Percentiles rank a stretch among this genome's conserved stretches.
Conservation (phyloP, 2,797 vertebrate species). For the Melanotaenia maccullochi region DNA sequence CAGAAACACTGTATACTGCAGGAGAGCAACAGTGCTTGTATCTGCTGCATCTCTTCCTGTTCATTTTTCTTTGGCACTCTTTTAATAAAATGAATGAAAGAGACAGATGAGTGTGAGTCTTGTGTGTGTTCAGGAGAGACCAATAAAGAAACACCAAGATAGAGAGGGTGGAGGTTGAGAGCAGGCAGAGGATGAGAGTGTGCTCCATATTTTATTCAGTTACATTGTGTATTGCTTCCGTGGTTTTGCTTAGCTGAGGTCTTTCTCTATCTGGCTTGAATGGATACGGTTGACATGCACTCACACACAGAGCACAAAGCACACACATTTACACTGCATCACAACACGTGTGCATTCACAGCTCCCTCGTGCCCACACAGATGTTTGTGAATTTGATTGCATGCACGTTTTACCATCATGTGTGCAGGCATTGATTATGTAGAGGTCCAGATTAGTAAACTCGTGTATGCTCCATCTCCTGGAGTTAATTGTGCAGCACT, state of each 20-base stretch:
- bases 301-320: background rate
- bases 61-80: constrained; percentile 20
- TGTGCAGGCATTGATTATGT: constrained; percentile 25
- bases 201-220: constrained; percentile 65
- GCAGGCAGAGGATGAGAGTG: constrained; percentile 38
- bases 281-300: constrained; percentile 35
- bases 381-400: constrained; percentile 12
- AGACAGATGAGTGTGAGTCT: constrained; percentile 33
- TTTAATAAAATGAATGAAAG: constrained; percentile 34
- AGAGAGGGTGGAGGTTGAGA: constrained; percentile 29
- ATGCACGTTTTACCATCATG: constrained; percentile 2
- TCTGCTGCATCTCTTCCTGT: constrained; percentile 19
- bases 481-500: constrained; percentile 37
- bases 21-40: constrained; percentile 4
- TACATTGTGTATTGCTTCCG: constrained; percentile 36
- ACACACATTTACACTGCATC: constrained; percentile 15
- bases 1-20: background rate
- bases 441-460: constrained; percentile 15
- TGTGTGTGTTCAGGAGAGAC: constrained; percentile 9
- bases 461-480: constrained; percentile 4
- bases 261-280: constrained; percentile 42
- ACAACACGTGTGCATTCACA: constrained; percentile 3
- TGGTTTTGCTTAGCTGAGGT: constrained; percentile 64
- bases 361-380: background rate
- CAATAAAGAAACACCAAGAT: constrained; percentile 18